A percentile compares a stretch with the other conserved stretches of the same genome.
Conservation (phyloP, 2,113 vertebrate species). For the Strix aluco region DNA sequence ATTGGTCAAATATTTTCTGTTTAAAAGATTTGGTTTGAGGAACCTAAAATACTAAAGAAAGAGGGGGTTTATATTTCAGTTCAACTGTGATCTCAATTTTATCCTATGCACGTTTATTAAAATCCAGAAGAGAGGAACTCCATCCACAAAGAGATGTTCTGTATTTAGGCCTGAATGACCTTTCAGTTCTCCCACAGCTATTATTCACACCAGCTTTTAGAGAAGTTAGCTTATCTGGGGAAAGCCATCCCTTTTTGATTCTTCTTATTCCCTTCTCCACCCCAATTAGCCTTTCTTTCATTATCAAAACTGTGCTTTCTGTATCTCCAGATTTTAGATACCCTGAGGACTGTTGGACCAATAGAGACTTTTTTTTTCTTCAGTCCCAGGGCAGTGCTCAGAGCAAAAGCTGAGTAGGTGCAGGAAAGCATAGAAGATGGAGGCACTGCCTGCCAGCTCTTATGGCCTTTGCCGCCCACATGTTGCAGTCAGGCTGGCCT, state of each 20-base stretch:
- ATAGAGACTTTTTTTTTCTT: neutral
- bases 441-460: fast-evolving
- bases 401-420: neutral
- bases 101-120: neutral
- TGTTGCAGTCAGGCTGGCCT: neutral
- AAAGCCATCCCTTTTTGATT: neutral
- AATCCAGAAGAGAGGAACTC: neutral
- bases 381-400: neutral
- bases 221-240: neutral
- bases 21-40: neutral
- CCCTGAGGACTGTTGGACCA: neutral
- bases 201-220: neutral
- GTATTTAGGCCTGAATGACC: neutral
- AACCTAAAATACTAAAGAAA: neutral
- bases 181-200: neutral
- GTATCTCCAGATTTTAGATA: neutral
- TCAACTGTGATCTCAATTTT: neutral
- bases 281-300: neutral
- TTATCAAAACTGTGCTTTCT: neutral
- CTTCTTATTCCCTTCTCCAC: neutral
- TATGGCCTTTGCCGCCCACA: fast-evolving
- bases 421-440: fast-evolving
- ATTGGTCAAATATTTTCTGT: neutral
- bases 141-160: neutral
- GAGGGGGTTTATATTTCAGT: neutral